phyloP scores from a whole-genome alignment of 2,797 vertebrate species.

The Acipenser transmontanus region DNA sequence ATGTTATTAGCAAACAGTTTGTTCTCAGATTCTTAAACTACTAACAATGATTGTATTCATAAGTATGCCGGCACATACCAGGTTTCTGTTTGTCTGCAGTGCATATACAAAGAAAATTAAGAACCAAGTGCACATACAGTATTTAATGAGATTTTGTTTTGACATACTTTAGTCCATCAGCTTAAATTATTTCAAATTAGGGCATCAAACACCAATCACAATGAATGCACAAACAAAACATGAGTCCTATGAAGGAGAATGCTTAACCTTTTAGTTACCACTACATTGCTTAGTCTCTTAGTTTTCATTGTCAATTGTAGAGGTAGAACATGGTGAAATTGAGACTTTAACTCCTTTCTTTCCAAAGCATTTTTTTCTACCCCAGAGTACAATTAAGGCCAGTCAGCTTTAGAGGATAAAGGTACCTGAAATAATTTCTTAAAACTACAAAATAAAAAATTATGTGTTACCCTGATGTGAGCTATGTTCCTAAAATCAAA shows the following conservation, averaged over 20 bases:
- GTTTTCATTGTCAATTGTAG: too few relatives aligned
- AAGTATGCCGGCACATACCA: conserved; percentile 36
- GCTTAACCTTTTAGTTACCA: conserved; percentile 20
- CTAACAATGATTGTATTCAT: conserved; percentile 55
- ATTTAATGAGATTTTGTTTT: conserved; percentile 65
- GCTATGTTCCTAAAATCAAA: too few relatives aligned
- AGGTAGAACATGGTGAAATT: too few relatives aligned
- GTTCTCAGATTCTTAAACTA: conserved; percentile 37
- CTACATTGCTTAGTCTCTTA: too few relatives aligned
- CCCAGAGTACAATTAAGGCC: too few relatives aligned
- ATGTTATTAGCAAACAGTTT: conserved; percentile 38
- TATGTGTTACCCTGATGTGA: too few relatives aligned
- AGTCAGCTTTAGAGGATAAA: too few relatives aligned
- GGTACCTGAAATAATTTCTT: too few relatives aligned
- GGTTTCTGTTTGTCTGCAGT: conserved; percentile 41
- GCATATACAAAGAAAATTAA: conserved; percentile 41
- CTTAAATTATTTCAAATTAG: conserved; percentile 51
- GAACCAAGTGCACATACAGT: conserved; percentile 43
- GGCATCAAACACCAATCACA: conserved; percentile 24
- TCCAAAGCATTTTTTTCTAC: too few relatives aligned
- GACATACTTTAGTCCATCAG: conserved; percentile 53
- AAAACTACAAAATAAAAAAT: too few relatives aligned
- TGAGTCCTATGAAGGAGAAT: conserved; percentile 11
- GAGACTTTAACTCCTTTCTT: too few relatives aligned
- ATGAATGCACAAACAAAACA: conserved; percentile 17